Evolutionary conservation across 2,113 vertebrate genomes (phyloP).

Genomic region (Caranx melampygus): DNA sequence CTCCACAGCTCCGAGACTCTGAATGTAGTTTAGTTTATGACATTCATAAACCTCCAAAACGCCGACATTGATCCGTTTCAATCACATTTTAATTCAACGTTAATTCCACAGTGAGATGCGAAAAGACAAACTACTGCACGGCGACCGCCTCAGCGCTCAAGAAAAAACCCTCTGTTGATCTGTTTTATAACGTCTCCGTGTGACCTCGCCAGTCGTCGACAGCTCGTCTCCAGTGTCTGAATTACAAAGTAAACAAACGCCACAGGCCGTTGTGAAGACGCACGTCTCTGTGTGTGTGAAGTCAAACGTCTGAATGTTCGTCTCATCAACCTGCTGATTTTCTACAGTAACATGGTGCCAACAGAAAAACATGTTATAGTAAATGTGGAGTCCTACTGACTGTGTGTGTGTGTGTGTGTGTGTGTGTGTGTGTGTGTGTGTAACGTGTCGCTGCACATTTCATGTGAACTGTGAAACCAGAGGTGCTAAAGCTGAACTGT

Average conservation of each 20-base stretch:
- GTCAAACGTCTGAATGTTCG: no score
- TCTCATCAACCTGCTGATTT: neutral
- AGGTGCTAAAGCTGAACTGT: conserved; percentile 17
- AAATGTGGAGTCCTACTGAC: conserved; percentile 7
- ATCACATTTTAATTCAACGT: neutral
- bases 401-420: no score
- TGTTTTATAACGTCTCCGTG: no score
- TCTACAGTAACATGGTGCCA: neutral
- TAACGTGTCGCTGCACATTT: neutral
- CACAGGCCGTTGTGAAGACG: no score
- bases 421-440: neutral
- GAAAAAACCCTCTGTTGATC: neutral
- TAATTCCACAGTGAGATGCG: neutral
- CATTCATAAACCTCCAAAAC: neutral
- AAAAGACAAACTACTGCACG: neutral
- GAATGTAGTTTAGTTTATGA: conserved; percentile 28
- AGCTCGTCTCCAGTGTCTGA: no score
- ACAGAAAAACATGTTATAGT: neutral
- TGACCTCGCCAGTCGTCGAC: no score
- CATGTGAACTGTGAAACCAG: neutral
- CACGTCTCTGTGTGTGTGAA: no score
- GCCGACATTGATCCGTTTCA: neutral
- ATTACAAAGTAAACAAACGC: no score
- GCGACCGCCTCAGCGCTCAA: neutral
- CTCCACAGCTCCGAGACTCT: neutral